Base-by-base conservation (phyloP, 2,888 invertebrate species). In the Mechanitis mazaeus region DNA sequence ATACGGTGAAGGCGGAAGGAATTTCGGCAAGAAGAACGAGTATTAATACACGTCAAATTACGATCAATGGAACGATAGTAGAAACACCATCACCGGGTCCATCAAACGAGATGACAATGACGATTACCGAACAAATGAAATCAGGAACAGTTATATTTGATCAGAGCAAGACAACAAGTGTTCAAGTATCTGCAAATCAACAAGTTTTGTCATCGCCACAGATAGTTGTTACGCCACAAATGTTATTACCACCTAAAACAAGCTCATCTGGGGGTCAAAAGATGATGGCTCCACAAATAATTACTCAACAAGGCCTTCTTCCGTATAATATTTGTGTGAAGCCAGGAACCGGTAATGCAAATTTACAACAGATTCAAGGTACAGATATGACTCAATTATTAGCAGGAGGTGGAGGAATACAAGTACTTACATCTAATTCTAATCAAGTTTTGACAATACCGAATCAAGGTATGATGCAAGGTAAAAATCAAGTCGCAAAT, bases 11-110 rank as follows among this genome's bases (percentile, higher is more conserved):
- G 75, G 88, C 90, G n/a, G 90, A 90, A 71, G 80, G 87, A 12
- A 89, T 91, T 56, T 84, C 89, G 6, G 86, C 88, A 4, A 79
- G 91, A 69, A 78, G 91, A 68, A 90, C 91, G 3, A 91, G 91
- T 11, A 89, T 91, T 45, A 91, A 91, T 62, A 91, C 91, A 0
- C 78, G 91, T 64, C 91, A 91, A 71, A 91, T 91, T 35, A 91
- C 91, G 9, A 91, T 91, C 55, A 91, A 91, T 59, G 91, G 91
- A 0, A 91, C 91, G 9, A 91, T 91, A 33, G 91, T 91, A 0
- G 91, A 91, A 72, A 91, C 91, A 6, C 90, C 89, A 11, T 90
- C 91, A n/a, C 91, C 91, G 4, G 90, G 91, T 0, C 90, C 90
- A 7, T 75, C 83, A 2, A 90, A 87, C 71, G 89, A 90, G 79